A percentile compares a stretch with the other conserved stretches of the same genome.
These are phyloP conservation scores for Platycheirus albimanus DNA, from an alignment of 2,888 invertebrate species.

Conservation along the genomic window DNA sequence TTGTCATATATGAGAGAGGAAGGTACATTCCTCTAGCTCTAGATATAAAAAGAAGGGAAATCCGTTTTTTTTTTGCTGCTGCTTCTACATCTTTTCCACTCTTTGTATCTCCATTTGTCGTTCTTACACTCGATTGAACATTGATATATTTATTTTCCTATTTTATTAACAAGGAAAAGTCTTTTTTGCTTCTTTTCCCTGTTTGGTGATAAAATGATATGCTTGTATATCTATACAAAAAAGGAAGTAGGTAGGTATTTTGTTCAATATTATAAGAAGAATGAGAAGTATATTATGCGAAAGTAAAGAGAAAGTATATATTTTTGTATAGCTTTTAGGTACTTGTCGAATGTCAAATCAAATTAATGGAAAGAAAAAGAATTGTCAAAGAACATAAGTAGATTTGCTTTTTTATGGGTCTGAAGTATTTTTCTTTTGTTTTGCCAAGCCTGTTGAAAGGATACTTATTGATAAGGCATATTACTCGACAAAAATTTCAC, in stretches of 20 bases:
- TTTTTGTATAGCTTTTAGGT: no score
- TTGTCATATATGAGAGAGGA: conserved; percentile 22
- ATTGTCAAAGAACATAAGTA: conserved; percentile 45
- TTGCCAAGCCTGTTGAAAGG: no score
- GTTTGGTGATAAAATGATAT: conserved; percentile 60
- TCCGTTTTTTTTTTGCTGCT: conserved; percentile 16
- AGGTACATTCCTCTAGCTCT: neutral
- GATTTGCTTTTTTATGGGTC: neutral
- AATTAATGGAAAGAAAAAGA: conserved; percentile 59
- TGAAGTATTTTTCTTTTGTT: neutral
- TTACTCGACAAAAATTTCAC: no score
- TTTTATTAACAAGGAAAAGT: conserved; percentile 50
- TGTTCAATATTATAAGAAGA: conserved; percentile 2
- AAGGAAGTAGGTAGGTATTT: conserved; percentile 43
- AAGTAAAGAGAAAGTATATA: conserved; percentile 48
- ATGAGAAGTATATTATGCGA: conserved; percentile 25
- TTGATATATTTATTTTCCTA: conserved; percentile 49
- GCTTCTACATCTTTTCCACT: conserved; percentile 9
- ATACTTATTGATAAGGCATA: no score
- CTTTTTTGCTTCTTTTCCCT: conserved; percentile 11
- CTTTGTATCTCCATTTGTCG: conserved; percentile 59
- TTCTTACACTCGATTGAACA: conserved; percentile 62
- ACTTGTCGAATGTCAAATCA: conserved; percentile 60
- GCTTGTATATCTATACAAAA: conserved; percentile 15
- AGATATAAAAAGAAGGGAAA: conserved; percentile 23